Base-by-base conservation (phyloP, 1,140 invertebrate genomes). In the Onthophagus taurus region DNA sequence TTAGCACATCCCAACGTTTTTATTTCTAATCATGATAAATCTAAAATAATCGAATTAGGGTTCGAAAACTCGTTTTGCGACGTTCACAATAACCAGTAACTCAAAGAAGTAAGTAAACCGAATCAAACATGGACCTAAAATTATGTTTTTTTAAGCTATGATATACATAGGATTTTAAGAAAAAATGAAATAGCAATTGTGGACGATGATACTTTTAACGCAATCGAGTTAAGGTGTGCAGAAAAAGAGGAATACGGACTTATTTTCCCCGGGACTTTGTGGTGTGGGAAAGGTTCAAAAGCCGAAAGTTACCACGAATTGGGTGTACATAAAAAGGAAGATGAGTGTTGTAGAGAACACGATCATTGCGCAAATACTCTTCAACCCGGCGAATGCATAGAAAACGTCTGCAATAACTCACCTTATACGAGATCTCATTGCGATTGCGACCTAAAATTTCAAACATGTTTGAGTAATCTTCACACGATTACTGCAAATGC, bases 261-360 rank as follows among this genome's bases (percentile, higher is more conserved):
- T 36, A 59, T 61, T 31, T 64, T 60, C 45, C 61, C 64, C 51
- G 77, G 75, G 17, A 78, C 77, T 11, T 78, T 77, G 61, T 78
- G 77, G 77, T 80, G 77, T 53, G 83, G 83, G 6, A 76, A 78
- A 2, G 35, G 38, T 13, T 9, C 38, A 18, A 41, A 41, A 26
- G 38, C 38, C 18, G 14, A 4, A 18, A 16, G 72, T 37, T 81
- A 77, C 55, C 65, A 76, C 19, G 83, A 86, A 26, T 60, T 87
- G 16, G 83, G 83, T 0, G 55, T 64, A 3, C 75, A 81, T 54
- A 44, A 58, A 0, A 70, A 73, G 14, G 78, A 83, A 44, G 84
- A 88, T 58, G 63, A 65, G 1, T 89, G 84, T 49, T 87, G 85
- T 56, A 69, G 84, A 13, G 76, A 81, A 44, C 85, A 89, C 56